Base-by-base conservation (phyloP, 2,797 vertebrate species). In the Pipistrellus pygmaeus region DNA sequence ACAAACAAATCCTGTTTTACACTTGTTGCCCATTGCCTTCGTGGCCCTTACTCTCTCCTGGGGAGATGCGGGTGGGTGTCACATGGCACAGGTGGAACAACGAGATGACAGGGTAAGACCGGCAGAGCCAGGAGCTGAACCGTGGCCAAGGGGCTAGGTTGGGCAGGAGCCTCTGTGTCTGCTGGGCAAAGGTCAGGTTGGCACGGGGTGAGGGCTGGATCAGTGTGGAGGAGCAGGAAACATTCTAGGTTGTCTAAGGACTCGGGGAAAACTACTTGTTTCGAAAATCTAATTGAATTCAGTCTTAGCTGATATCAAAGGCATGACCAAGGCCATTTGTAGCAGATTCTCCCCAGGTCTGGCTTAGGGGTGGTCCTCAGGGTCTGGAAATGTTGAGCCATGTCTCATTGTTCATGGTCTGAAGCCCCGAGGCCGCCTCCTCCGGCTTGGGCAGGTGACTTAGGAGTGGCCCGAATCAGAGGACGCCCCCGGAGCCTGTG, bases 111-210 rank as follows among this genome's bases (percentile, higher is more conserved):
- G 15, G 35, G 25, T 55, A 18, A 75, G 68, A 41, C 38, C 32
- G 17, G 21, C 14, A 66, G 78, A 81, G 44, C 38, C 60, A 18
- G 71, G 64, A 71, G 32, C 68, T n/a, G n/a, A 69, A 14, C 27
- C 2, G 35, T 41, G 71, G 46, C 35, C 35, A 46, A 23, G 38
- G 77, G 77, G n/a, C 64, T 66, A 66, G n/a, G 76, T 53, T 27
- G 38, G 17, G 44, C 38, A 35, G 95, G 80, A 0, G 4, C 93
- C 62, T 88, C 32, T 1, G 1, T 0, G 3, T 93, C 92, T 91
- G 51, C 84, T 12, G 85, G 87, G 83, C 89, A 92, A 86, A 95
- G 92, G 75, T 84, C 88, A 92, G 83, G n/a, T 21, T 85, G 69
- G 57, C 25, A 8, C 13, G 5, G 15, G 30, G 14, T n/a, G 5